phyloP scores from a whole-genome alignment of 2,113 vertebrate species.

The Myiopsitta monachus region DNA sequence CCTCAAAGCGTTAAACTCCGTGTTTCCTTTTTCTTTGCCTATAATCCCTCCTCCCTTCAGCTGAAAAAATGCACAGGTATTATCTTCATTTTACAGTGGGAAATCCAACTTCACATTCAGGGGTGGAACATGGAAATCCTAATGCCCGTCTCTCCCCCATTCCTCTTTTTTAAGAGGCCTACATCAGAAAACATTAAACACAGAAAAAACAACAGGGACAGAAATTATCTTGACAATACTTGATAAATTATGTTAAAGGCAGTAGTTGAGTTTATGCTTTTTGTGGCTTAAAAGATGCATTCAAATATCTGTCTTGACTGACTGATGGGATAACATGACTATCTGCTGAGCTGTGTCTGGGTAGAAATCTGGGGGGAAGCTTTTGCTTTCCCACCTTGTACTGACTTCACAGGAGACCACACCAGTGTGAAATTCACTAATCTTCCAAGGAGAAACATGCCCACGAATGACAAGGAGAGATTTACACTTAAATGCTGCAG shows the following conservation, averaged over 20 bases:
- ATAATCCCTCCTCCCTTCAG: neutral
- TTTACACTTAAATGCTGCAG: constrained; percentile 10
- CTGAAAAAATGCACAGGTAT: neutral
- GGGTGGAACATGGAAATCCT: neutral
- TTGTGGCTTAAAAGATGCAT: neutral
- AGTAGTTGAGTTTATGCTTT: neutral
- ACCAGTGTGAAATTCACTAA: neutral
- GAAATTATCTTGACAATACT: neutral
- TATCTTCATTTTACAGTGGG: neutral
- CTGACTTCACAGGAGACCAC: neutral
- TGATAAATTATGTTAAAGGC: neutral
- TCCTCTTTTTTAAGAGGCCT: neutral
- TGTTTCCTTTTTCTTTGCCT: neutral
- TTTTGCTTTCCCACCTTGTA: neutral
- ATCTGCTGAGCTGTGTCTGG: neutral
- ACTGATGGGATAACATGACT: neutral
- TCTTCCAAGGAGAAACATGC: neutral
- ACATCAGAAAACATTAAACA: neutral
- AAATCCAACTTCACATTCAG: neutral
- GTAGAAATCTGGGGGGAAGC: neutral
- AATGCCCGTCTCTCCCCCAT: neutral
- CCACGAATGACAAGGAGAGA: neutral
- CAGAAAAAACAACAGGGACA: neutral
- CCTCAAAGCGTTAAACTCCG: neutral
- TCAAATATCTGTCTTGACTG: neutral